Evolutionary conservation across 2,797 vertebrate species (phyloP), one percentile per base, ranked within the genome.

Genomic region (Danio jaintianensis): DNA sequence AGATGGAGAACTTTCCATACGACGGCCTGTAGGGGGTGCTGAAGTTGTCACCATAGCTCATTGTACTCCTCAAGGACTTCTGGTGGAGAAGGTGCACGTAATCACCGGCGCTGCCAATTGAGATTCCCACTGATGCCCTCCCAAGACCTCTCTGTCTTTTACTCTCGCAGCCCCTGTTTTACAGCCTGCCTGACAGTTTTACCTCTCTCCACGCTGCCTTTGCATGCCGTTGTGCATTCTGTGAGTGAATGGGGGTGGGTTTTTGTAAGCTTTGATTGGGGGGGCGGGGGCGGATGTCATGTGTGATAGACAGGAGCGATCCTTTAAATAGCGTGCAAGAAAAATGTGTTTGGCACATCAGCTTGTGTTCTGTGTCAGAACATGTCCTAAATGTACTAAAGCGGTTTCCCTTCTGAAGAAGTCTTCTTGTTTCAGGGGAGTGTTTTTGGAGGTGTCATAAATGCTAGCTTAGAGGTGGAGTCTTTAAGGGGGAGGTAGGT

Each of bases 281-380:
- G 85, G 80, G 66, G 45, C 18, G 71, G 55, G 84, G 53, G 72
- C 38, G 8, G 43, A 72, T 55, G 42, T 77, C 82, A 82, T 87
- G 85, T 85, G 83, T 88, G 88, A 83, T 80, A 78, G 78, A 90
- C 86, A 87, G 90, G 89, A 87, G 87, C 85, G 86, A 86, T 91
- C 82, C 84, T 88, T 85, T 88, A 87, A 88, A 86, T 89, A 83
- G 86, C 82, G 86, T 88, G 88, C 80, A 88, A 88, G 83, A 87
- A 80, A 70, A 87, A 84, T 81, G 76, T 82, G 90, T 90, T 72
- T 84, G 85, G 82, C 83, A 84, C 83, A 87, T 75, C 78, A 52
- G 68, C 90, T 90, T 92, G 91, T 88, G 94, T 94, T 95, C 94
- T 94, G 94, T 93, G 94, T 95, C 94, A 95, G 94, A 95, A 94